Evolutionary conservation across 1,140 invertebrate species (phyloP).

Genomic region (Drosophila virilis): DNA sequence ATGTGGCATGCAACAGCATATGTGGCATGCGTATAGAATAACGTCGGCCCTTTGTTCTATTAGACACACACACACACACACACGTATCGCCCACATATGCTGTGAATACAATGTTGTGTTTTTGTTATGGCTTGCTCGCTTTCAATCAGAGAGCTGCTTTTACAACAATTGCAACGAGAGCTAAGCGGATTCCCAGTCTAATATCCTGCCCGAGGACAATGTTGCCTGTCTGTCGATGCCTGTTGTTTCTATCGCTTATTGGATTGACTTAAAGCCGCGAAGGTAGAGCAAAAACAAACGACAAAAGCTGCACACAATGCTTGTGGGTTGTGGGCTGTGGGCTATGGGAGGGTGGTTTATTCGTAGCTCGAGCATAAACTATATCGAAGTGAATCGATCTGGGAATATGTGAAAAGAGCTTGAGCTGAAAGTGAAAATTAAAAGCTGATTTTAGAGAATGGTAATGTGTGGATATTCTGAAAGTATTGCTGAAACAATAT

Average conservation of each 20-base stretch:
- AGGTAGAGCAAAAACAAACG: constrained; percentile 5
- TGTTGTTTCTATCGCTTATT: constrained; percentile 43
- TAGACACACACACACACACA: not conserved
- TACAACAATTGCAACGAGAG: constrained; percentile 30
- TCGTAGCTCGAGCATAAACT: constrained; percentile 5
- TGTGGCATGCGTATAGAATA: constrained; percentile 12
- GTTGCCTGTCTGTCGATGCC: constrained; percentile 17
- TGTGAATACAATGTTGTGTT: constrained; percentile 25
- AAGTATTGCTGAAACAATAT: not conserved
- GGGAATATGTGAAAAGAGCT: constrained; percentile 5
- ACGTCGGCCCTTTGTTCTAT: constrained; percentile 10
- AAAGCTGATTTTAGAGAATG: not conserved
- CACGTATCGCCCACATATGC: not conserved
- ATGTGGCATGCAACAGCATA: constrained; percentile 2
- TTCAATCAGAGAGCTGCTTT: constrained; percentile 33
- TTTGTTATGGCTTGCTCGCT: constrained; percentile 34
- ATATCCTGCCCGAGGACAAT: constrained; percentile 27
- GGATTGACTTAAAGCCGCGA: constrained; percentile 54
- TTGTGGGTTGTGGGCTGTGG: not conserved
- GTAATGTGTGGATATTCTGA: not conserved
- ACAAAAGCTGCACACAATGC: constrained; percentile 3
- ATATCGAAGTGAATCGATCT: constrained; percentile 10
- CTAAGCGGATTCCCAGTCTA: constrained; percentile 26
- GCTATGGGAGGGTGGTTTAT: not conserved
- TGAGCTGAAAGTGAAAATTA: constrained; percentile 7